Conservation (phyloP, 1,140 invertebrate species). For the Drosophila ambigua region DNA sequence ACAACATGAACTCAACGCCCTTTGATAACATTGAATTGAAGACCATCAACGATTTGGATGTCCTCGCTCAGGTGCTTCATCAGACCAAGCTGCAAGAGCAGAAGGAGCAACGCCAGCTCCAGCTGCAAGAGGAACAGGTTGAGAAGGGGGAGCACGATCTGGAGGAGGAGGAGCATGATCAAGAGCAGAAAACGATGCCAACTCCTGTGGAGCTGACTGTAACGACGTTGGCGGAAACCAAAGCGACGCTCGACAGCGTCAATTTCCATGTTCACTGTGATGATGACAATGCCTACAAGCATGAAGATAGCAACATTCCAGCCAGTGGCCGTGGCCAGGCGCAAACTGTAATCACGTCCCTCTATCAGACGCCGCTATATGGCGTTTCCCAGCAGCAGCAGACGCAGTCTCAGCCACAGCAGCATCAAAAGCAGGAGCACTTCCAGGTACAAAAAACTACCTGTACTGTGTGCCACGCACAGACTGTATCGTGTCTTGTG, state of each 20-base stretch:
- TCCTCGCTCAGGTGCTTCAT: conserved; percentile 90
- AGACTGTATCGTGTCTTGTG: not conserved
- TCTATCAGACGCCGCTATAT: conserved; percentile 27
- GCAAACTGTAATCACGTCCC: conserved; percentile 6
- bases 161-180: conserved; percentile 1
- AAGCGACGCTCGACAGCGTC: conserved; percentile 71
- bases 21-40: conserved; percentile 96
- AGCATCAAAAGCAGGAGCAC: conserved; percentile 33
- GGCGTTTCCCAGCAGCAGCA: conserved; percentile 38
- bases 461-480: too few species aligned
- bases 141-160: conserved; percentile 11
- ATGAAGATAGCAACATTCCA: conserved; percentile 60
- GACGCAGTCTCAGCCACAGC: conserved; percentile 23
- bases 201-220: conserved; percentile 52
- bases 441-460: conserved; percentile 29
- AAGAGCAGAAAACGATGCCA: conserved; percentile 7
- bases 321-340: conserved; percentile 21
- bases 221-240: conserved; percentile 72
- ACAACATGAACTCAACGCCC: conserved; percentile 92
- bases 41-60: conserved; percentile 95
- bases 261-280: conserved; percentile 75
- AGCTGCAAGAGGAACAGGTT: not conserved
- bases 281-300: conserved; percentile 54
- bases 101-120: conserved; percentile 20
- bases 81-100: conserved; percentile 69